These are phyloP conservation scores for Allophyes oxyacanthae DNA, from an alignment of 2,888 invertebrate genomes.

Conservation along the genomic window DNA sequence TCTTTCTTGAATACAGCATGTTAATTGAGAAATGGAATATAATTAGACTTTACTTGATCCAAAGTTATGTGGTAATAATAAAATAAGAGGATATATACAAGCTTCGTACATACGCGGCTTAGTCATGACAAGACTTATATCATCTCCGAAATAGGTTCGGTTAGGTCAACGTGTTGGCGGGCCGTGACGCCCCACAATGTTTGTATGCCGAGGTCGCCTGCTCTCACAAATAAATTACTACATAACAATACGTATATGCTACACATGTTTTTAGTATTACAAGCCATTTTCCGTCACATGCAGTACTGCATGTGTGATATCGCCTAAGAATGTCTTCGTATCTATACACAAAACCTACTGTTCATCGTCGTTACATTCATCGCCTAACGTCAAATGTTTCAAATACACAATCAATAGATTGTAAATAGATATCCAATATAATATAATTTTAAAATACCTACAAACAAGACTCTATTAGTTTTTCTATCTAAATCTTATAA, in stretches of 20 bases:
- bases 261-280: background rate
- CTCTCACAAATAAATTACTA: constrained; percentile 62
- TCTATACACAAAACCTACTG: background rate
- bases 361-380: background rate
- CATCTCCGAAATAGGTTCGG: constrained; percentile 67
- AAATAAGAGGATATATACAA: background rate
- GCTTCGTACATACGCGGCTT: background rate
- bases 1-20: too few relatives aligned
- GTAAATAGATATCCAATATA: too few relatives aligned
- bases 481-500: too few relatives aligned
- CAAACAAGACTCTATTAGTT: too few relatives aligned
- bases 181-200: constrained; percentile 62
- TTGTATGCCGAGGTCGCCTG: constrained; percentile 78
- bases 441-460: too few relatives aligned
- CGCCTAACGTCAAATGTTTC: constrained; percentile 17
- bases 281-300: background rate
- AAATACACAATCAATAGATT: background rate
- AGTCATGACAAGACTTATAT: constrained; percentile 54
- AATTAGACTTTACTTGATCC: too few relatives aligned
- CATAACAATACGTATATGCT: constrained; percentile 5
- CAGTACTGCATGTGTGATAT: background rate
- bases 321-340: background rate
- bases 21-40: too few relatives aligned
- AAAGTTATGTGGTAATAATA: too few relatives aligned
- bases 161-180: constrained; percentile 75